Conservation (phyloP, 2,113 vertebrate genomes). For the human region DNA sequence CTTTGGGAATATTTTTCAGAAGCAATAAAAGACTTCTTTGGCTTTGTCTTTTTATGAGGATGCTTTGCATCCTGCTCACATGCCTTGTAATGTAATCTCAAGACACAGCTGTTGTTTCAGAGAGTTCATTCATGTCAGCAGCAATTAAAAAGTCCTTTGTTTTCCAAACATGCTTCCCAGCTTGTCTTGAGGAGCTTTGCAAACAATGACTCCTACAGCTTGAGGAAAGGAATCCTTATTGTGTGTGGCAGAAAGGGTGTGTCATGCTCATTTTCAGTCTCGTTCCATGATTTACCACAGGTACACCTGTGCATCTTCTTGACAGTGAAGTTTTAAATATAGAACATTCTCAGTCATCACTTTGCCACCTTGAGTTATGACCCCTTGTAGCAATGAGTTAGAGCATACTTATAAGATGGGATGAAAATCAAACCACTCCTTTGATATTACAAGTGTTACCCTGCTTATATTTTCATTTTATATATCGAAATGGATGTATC, state of each 20-base stretch:
- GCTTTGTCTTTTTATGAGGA: slow-evolving; percentile 60
- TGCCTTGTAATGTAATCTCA: slow-evolving; percentile 79
- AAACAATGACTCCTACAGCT: slow-evolving; percentile 71
- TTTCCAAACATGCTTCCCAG: slow-evolving; percentile 81
- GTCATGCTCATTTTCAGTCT: slow-evolving; percentile 41
- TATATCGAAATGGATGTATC: not conserved
- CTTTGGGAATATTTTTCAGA: slow-evolving; percentile 57
- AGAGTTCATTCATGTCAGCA: slow-evolving; percentile 82
- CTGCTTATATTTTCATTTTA: not conserved
- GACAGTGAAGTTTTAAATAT: slow-evolving; percentile 55
- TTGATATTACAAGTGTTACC: not conserved
- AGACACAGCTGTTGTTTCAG: slow-evolving; percentile 84
- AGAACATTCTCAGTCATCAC: not conserved
- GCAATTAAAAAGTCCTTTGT: slow-evolving; percentile 85
- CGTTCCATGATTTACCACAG: slow-evolving; percentile 41
- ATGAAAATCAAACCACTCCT: not conserved
- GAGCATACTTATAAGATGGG: not conserved
- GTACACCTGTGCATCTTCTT: not conserved
- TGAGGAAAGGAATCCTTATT: slow-evolving; percentile 66
- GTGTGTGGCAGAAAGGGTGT: slow-evolving; percentile 62
- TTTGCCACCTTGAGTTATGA: not conserved
- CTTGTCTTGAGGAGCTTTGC: slow-evolving; percentile 74
- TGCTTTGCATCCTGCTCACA: slow-evolving; percentile 73
- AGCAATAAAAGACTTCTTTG: slow-evolving; percentile 49
- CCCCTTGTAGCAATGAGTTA: not conserved